Evolutionary conservation across 2,888 invertebrate species (phyloP).

Genomic region (Hymenopus coronatus): DNA sequence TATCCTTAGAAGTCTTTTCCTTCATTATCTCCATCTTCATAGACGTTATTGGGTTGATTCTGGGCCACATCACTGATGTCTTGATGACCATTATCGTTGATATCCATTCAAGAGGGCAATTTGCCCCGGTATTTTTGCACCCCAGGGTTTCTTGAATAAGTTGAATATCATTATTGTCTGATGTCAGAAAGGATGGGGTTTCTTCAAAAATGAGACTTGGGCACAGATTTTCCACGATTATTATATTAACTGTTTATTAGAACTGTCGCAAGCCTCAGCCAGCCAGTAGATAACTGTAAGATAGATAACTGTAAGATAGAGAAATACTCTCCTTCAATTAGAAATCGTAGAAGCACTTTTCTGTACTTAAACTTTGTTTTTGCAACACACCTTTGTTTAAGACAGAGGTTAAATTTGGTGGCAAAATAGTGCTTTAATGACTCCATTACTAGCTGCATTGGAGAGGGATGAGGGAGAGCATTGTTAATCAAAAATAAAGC

Average conservation of each 20-base stretch:
- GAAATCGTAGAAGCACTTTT: too few species aligned
- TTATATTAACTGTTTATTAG: too few species aligned
- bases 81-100: too few species aligned
- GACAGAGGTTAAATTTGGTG: too few species aligned
- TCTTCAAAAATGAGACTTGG: neutral
- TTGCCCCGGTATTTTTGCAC: too few species aligned
- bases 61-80: neutral
- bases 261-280: constrained; percentile 3
- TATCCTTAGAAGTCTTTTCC: neutral
- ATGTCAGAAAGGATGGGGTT: neutral
- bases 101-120: too few species aligned
- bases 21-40: neutral
- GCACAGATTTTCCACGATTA: neutral
- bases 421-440: neutral
- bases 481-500: constrained; percentile 7
- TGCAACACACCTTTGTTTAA: too few species aligned
- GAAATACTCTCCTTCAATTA: too few species aligned
- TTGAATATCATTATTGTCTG: neutral
- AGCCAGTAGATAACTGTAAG: neutral
- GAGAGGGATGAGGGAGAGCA: neutral
- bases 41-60: neutral
- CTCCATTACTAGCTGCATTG: neutral
- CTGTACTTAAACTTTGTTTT: too few species aligned
- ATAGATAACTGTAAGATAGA: neutral
- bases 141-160: too few species aligned